Conservation (phyloP, 1,140 invertebrate genomes). For the Orussus abietinus region DNA sequence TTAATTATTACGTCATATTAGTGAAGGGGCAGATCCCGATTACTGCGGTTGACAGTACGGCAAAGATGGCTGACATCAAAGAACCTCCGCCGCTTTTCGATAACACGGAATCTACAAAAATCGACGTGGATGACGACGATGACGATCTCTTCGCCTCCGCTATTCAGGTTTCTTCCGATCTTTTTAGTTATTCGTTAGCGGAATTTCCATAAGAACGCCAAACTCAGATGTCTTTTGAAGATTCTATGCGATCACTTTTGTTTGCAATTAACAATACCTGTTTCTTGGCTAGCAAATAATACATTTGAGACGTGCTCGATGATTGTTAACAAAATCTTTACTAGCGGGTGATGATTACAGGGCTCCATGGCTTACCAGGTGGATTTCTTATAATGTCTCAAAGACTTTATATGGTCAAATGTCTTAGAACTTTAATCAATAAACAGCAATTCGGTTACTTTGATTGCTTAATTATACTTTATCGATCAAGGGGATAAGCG, state of each 20-base stretch:
- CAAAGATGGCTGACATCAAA: slow-evolving; percentile 62
- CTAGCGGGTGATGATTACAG: slow-evolving; percentile 7
- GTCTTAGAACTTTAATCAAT: too few species aligned
- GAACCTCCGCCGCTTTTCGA: slow-evolving; percentile 68
- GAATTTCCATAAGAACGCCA: neutral
- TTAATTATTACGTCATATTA: too few species aligned
- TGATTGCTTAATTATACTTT: slow-evolving; percentile 1
- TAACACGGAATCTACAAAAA: slow-evolving; percentile 61
- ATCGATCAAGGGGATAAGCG: too few species aligned
- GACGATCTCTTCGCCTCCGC: slow-evolving; percentile 77
- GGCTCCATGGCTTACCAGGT: too few species aligned
- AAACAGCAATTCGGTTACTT: neutral
- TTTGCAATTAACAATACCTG: neutral
- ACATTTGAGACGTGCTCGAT: neutral
- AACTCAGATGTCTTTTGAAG: neutral
- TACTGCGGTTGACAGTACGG: slow-evolving; percentile 42
- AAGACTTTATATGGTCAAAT: too few species aligned
- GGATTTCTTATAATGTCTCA: too few species aligned
- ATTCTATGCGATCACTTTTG: neutral
- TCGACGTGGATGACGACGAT: slow-evolving; percentile 67
- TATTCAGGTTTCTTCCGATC: slow-evolving; percentile 60
- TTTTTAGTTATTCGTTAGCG: neutral
- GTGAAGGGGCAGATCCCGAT: slow-evolving; percentile 32
- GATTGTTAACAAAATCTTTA: neutral
- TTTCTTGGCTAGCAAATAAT: neutral